Evolutionary conservation across 2,888 invertebrate species (phyloP), one percentile per base, ranked within the genome.

Genomic region (Cenopis cana): DNA sequence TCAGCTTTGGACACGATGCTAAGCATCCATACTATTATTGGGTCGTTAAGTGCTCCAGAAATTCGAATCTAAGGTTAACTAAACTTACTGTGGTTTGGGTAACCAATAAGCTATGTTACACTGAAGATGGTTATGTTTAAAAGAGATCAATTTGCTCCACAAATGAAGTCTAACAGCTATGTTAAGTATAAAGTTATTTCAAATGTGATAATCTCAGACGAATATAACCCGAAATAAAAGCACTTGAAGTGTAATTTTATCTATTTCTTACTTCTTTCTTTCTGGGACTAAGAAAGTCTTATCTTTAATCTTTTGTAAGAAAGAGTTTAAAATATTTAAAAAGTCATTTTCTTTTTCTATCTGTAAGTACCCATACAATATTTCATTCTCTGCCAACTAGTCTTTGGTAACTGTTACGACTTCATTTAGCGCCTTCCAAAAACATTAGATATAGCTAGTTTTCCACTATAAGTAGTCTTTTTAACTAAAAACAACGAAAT

Each of bases 361-460:
- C 2, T 33, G 9, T 29, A 2, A 4, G 33, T 33, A 33, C 9
- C 29, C 2, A 29, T 29, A 29, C 29, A 29, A 29, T 29, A 5
- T 29, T 29, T 4, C 5, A 29, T 29, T 29, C 5, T 2, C 5
- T 33, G 8, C 33, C 33, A 33, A 5, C n/a, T 2, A 14, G n/a
- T 41, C 0, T 41, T 41, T 41, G 0, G 41, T 41, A 41, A 46
- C 46, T 46, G 17, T 17, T 49, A 18, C n/a, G 18, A 0, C 50
- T 50, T 50, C 18, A 50, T 55, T 9, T 2, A 20, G 14, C 29
- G 29, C 14, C 24, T n/a, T 9, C 55, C 55, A 2, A n/a, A 55
- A 24, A 29, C 8, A n/a, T n/a, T 55, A 55, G 55, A 55, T 29
- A 29, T 55, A 55, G 55, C 55, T 29, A 55, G 55, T 55, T 24